Conservation (phyloP, 2,113 vertebrate species). For the Hypomesus transpacificus region DNA sequence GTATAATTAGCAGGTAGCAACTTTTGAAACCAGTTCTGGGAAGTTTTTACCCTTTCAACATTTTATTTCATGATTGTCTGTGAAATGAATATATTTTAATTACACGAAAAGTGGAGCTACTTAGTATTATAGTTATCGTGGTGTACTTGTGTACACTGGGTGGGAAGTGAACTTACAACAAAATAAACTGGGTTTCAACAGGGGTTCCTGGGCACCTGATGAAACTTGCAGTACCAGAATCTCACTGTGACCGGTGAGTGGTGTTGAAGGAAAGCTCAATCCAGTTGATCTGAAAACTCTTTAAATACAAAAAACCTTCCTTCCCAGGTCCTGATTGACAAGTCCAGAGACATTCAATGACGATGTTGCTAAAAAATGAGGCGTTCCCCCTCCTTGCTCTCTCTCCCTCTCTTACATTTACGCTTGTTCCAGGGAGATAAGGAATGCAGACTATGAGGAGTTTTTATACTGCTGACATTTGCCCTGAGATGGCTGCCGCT, state of each 20-base stretch:
- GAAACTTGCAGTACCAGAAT: not conserved
- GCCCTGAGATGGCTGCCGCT: slow-evolving; percentile 10
- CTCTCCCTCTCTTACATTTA: slow-evolving; percentile 2
- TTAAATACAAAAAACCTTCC: slow-evolving; percentile 16
- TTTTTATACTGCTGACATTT: slow-evolving; percentile 36
- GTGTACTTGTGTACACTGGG: too few species aligned
- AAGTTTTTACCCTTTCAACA: too few species aligned
- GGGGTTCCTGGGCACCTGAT: too few species aligned
- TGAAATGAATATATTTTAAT: too few species aligned
- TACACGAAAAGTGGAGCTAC: too few species aligned
- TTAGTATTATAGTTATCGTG: too few species aligned
- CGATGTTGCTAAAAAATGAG: slow-evolving; percentile 47
- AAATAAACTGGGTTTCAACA: too few species aligned
- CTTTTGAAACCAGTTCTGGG: not conserved
- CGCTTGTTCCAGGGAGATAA: slow-evolving; percentile 1
- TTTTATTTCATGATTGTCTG: too few species aligned
- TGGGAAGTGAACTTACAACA: too few species aligned
- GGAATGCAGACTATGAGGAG: slow-evolving; percentile 50
- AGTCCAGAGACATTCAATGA: slow-evolving; percentile 18
- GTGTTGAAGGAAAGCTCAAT: not conserved
- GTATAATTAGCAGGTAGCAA: not conserved
- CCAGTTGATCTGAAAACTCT: not conserved
- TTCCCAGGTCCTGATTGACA: slow-evolving; percentile 19
- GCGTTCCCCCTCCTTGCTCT: slow-evolving; percentile 10
- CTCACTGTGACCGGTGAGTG: not conserved